phyloP scores from a whole-genome alignment of 2,113 vertebrate species.

The Ailurus styani region DNA sequence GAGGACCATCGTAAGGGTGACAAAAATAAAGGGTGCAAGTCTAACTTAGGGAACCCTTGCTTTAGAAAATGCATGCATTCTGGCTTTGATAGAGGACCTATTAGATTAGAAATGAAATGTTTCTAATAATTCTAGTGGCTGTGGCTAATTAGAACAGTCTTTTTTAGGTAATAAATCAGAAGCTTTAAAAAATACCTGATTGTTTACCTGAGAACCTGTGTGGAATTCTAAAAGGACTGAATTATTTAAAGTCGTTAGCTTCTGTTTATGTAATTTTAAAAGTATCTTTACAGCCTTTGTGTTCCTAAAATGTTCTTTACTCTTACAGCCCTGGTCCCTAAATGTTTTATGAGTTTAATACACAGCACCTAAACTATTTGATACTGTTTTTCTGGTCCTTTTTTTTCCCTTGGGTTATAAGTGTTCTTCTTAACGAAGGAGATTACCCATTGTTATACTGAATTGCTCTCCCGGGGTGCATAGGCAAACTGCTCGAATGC shows the following conservation, averaged over 20 bases:
- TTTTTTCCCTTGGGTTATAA: neutral
- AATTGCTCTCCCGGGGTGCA: slow-evolving; percentile 22
- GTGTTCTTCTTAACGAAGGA: slow-evolving; percentile 34
- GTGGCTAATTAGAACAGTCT: neutral
- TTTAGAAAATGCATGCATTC: neutral
- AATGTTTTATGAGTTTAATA: neutral
- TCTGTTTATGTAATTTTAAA: neutral
- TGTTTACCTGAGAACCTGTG: neutral
- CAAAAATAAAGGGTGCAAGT: neutral
- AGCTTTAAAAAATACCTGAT: neutral
- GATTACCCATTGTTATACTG: slow-evolving; percentile 43
- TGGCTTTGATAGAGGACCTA: neutral
- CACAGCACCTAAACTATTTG: neutral
- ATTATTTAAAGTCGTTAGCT: neutral
- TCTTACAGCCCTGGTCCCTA: neutral
- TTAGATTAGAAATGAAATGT: neutral
- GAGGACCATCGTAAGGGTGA: neutral
- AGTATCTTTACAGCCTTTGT: neutral
- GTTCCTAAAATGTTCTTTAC: slow-evolving; percentile 9
- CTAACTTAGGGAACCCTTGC: neutral
- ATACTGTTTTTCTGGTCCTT: neutral
- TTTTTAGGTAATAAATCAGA: neutral
- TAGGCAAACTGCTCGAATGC: neutral
- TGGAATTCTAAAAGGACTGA: slow-evolving; percentile 2
- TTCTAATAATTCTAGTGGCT: neutral